A percentile compares a stretch with the other conserved stretches of the same genome.
Evolutionary conservation across 2,888 invertebrate genomes (phyloP).

Genomic region (Diplazon laetatorius): DNA sequence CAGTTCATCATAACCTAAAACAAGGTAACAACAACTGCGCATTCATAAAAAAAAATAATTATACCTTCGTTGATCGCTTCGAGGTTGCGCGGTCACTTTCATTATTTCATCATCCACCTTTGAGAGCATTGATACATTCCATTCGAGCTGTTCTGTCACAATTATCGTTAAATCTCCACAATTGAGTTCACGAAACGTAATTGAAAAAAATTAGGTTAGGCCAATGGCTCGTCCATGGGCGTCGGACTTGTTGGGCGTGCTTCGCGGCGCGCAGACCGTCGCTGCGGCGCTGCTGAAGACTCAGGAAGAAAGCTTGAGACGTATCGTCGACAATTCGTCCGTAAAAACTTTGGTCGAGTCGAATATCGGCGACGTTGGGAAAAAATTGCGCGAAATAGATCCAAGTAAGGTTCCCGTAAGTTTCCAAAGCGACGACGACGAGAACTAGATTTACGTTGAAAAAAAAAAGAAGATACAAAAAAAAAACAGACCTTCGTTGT

Average conservation of each 20-base stretch:
- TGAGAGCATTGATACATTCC: no score
- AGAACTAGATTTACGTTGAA: not conserved
- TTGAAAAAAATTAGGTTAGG: not conserved
- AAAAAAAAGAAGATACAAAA: not conserved
- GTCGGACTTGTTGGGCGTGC: constrained; percentile 86
- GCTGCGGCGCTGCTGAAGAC: constrained; percentile 87
- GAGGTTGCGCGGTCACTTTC: no score
- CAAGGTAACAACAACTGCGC: no score
- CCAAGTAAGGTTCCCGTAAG: constrained; percentile 81
- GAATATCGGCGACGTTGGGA: constrained; percentile 69
- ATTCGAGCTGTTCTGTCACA: not conserved
- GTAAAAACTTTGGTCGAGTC: constrained; percentile 83
- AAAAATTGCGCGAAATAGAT: constrained; percentile 75
- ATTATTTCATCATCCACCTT: no score
- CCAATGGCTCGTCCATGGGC: constrained; percentile 77
- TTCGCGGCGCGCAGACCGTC: constrained; percentile 88
- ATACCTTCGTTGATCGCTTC: no score
- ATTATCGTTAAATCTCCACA: not conserved
- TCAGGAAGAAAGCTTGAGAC: constrained; percentile 86
- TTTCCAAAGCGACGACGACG: constrained; percentile 67
- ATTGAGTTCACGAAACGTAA: no score
- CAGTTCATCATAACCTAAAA: no score
- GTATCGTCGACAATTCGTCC: constrained; percentile 89
- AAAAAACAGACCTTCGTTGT: not conserved
- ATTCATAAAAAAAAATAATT: no score